Conservation (phyloP, 2,888 invertebrate species). For the Leptinotarsa tumamoca region DNA sequence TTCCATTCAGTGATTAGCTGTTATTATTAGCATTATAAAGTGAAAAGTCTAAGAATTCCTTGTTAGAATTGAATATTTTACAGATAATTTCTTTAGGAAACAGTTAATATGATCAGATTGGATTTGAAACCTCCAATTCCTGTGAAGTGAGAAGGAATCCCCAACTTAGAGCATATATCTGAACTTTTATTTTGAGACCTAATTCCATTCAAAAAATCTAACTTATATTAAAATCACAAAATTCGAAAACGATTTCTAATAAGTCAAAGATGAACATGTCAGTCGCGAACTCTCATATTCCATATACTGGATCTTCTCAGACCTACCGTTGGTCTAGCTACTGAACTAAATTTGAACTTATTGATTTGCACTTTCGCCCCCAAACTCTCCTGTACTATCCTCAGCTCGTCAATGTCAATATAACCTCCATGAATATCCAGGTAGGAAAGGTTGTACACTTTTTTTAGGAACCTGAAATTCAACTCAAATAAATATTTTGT, state of each 20-base stretch:
- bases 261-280: constrained; percentile 46
- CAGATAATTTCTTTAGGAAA: not conserved
- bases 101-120: not conserved
- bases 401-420: constrained; percentile 71
- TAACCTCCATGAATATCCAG: constrained; percentile 89
- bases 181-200: constrained; percentile 6
- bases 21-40: too few relatives aligned
- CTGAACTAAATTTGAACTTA: constrained; percentile 83
- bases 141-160: not conserved
- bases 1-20: too few relatives aligned
- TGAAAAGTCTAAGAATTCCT: too few relatives aligned
- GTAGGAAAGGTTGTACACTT: constrained; percentile 76
- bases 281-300: constrained; percentile 87
- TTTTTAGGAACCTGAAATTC: constrained; percentile 65
- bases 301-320: constrained; percentile 89
- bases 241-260: constrained; percentile 19
- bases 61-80: not conserved
- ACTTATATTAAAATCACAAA: constrained; percentile 45
- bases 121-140: not conserved
- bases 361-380: constrained; percentile 75
- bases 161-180: not conserved
- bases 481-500: not conserved
- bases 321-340: constrained; percentile 92
- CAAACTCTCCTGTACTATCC: constrained; percentile 70
- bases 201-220: not conserved